Percentiles rank a stretch among this genome's conserved stretches.
These are phyloP conservation scores for Galerucella nymphaeae DNA, from an alignment of 2,888 invertebrate genomes.

Conservation along the genomic window DNA sequence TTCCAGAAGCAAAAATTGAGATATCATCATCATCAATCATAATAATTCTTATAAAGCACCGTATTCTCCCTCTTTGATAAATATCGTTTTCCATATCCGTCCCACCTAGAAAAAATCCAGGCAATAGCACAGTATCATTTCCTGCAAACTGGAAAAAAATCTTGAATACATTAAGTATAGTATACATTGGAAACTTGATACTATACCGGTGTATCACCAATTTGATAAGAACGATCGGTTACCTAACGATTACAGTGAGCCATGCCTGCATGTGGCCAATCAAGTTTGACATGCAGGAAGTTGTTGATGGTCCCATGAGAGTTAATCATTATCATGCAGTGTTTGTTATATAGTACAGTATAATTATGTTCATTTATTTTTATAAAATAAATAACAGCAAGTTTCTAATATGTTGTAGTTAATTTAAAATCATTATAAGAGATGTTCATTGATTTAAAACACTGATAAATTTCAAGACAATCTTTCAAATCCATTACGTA, in stretches of 20 bases:
- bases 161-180: neutral
- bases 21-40: neutral
- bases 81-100: constrained; percentile 1
- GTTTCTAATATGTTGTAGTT: neutral
- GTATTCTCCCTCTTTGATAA: neutral
- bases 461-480: no score
- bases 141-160: neutral
- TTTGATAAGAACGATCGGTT: neutral
- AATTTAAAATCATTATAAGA: neutral
- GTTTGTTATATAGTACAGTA: constrained; percentile 5
- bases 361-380: neutral
- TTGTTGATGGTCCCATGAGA: constrained; percentile 38
- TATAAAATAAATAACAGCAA: neutral
- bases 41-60: neutral
- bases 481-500: no score
- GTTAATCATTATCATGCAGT: constrained; percentile 25
- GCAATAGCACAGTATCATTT: constrained; percentile 2
- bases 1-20: neutral
- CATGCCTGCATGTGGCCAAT: constrained; percentile 39
- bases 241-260: neutral
- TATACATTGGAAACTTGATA: constrained; percentile 5
- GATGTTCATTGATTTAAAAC: no score
- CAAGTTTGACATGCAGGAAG: constrained; percentile 38
- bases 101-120: neutral
- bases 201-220: neutral